A percentile compares a stretch with the other conserved stretches of the same genome.
These are phyloP conservation scores for Paracentrotus lividus DNA, from an alignment of 53 echinoderm and acorn worm genomes.

Conservation along the genomic window DNA sequence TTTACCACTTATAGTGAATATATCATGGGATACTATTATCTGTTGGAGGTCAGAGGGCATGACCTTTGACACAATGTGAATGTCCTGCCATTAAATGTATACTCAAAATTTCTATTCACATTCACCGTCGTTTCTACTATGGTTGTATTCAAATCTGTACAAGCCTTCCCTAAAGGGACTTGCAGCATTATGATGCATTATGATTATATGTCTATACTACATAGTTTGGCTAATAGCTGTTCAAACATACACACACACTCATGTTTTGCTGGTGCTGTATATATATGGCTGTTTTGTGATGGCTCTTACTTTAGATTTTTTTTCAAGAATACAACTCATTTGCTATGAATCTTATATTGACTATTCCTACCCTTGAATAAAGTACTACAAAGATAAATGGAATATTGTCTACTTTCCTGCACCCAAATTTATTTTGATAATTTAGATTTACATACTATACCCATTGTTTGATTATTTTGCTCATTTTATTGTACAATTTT, in stretches of 20 bases:
- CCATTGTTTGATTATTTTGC: neutral
- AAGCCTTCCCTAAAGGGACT: neutral
- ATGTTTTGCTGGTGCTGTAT: neutral
- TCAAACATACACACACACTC: neutral
- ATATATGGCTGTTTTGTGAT: constrained; percentile 19
- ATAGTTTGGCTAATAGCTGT: no score
- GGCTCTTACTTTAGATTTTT: neutral
- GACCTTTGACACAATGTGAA: neutral
- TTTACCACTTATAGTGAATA: neutral
- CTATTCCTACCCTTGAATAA: neutral
- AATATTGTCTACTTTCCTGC: neutral
- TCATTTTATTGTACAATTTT: neutral
- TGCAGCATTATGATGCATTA: neutral
- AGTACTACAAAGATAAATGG: neutral
- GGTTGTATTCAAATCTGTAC: neutral
- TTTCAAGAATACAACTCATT: constrained; percentile 19
- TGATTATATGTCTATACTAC: no score
- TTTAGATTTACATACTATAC: neutral
- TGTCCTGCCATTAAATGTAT: neutral
- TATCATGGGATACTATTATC: neutral
- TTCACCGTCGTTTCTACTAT: no score
- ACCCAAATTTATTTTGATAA: neutral
- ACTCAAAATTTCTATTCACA: neutral
- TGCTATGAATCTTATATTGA: neutral
- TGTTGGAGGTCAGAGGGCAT: no score